These are phyloP conservation scores for Aphyosemion australe DNA, from an alignment of 2,113 vertebrate species.

Conservation along the genomic window DNA sequence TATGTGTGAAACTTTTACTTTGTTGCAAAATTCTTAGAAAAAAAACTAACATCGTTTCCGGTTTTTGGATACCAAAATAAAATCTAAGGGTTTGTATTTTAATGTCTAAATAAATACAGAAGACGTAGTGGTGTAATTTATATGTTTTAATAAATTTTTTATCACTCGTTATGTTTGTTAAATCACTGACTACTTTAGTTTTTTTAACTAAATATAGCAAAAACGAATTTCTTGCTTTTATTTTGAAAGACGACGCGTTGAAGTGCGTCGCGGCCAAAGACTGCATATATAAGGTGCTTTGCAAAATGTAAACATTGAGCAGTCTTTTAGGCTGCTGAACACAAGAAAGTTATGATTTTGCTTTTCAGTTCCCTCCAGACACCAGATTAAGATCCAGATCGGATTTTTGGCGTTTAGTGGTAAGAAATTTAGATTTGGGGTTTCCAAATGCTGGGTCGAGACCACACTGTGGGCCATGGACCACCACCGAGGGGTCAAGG, in stretches of 20 bases:
- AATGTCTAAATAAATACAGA: no score
- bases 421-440: no score
- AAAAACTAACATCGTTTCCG: constrained; percentile 23
- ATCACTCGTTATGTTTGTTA: neutral
- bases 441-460: neutral
- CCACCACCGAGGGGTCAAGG: neutral
- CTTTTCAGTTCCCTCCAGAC: no score
- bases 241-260: neutral
- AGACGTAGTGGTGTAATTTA: no score
- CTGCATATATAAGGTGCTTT: no score
- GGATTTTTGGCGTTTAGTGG: no score
- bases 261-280: no score
- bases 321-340: constrained; percentile 10
- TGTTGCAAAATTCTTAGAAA: no score
- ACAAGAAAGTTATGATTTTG: neutral
- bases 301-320: neutral
- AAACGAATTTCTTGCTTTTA: constrained; percentile 13
- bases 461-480: neutral
- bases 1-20: neutral
- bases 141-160: neutral
- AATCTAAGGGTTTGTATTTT: neutral
- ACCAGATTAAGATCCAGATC: no score
- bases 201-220: neutral
- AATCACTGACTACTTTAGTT: neutral
- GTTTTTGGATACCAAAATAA: constrained; percentile 16